Conservation (phyloP, 2,888 invertebrate genomes). For the Aphodius granarius region DNA sequence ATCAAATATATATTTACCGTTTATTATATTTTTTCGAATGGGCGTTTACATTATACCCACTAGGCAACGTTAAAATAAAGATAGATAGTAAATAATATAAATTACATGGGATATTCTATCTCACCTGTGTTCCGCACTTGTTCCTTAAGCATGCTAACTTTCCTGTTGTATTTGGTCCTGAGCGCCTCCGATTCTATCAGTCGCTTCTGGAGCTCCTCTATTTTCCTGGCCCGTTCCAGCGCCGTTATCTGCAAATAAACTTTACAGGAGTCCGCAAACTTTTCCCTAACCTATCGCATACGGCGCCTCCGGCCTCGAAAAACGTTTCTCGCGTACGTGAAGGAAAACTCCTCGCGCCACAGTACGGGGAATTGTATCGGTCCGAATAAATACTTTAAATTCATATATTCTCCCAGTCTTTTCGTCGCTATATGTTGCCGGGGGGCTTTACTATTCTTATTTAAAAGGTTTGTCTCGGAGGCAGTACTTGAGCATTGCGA, state of each 20-base stretch:
- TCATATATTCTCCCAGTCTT: constrained; percentile 1
- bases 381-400: constrained; percentile 10
- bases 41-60: too few species aligned
- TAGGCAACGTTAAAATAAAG: too few species aligned
- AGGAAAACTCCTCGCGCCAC: not conserved
- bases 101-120: not conserved
- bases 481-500: not conserved
- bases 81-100: not conserved
- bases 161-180: constrained; percentile 72
- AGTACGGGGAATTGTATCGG: constrained; percentile 8
- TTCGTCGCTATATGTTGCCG: not conserved
- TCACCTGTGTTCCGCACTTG: constrained; percentile 63
- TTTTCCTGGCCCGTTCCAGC: constrained; percentile 78
- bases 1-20: too few species aligned
- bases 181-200: constrained; percentile 80
- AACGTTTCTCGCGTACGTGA: not conserved
- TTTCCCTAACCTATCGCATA: not conserved
- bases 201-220: constrained; percentile 81
- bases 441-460: not conserved
- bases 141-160: constrained; percentile 72
- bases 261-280: constrained; percentile 5
- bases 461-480: not conserved
- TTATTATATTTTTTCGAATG: too few species aligned
- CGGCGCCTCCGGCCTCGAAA: not conserved
- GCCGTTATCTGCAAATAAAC: constrained; percentile 69